These are phyloP conservation scores for Vireo altiloquus DNA, from an alignment of 2,113 vertebrate genomes.

Conservation along the genomic window DNA sequence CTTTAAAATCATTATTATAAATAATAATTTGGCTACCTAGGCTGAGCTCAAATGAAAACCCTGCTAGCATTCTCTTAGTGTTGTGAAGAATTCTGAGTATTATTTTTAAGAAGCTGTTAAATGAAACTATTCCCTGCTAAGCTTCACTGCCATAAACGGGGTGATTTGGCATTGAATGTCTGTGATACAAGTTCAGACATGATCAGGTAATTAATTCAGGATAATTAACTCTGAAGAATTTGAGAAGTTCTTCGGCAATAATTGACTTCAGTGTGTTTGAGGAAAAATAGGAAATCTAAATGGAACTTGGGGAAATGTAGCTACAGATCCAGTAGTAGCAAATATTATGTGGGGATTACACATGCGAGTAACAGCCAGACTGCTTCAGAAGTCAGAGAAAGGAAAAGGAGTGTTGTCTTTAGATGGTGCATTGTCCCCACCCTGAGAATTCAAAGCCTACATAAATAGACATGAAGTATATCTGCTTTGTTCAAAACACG, in stretches of 20 bases:
- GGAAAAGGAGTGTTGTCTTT: accelerated
- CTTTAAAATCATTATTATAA: neutral
- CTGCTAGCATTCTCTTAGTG: neutral
- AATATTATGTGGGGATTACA: neutral
- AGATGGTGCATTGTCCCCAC: neutral
- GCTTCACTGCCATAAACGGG: neutral
- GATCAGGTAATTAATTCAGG: neutral
- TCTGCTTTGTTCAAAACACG: neutral
- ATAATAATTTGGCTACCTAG: neutral
- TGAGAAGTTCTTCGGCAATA: neutral
- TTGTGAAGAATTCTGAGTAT: neutral
- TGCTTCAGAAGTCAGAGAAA: neutral
- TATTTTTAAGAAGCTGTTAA: neutral
- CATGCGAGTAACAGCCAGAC: accelerated
- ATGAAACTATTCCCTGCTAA: neutral
- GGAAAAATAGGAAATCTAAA: neutral
- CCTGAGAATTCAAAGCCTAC: neutral
- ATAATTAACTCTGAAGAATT: neutral
- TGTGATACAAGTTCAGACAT: neutral
- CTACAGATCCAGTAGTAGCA: neutral
- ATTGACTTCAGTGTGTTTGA: neutral
- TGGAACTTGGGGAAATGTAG: neutral
- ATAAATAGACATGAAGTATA: neutral
- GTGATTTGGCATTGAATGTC: neutral
- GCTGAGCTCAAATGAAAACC: neutral